phyloP scores from a whole-genome alignment of 2,113 vertebrate species.

The Rhabdornis inornatus region DNA sequence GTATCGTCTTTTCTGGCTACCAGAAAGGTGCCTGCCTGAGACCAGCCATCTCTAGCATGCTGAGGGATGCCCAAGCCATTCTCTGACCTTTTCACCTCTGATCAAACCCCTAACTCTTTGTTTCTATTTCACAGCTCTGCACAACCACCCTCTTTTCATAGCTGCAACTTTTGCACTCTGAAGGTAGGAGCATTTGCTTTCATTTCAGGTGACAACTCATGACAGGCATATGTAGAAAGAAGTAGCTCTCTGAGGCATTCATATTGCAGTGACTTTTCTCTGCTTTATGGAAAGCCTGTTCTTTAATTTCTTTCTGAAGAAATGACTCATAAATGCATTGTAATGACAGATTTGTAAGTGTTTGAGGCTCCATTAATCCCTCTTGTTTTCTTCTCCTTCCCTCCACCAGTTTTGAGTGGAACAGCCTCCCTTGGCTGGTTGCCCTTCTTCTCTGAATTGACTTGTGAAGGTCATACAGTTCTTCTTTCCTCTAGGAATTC shows the following conservation, averaged over 20 bases:
- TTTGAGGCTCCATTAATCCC: not conserved
- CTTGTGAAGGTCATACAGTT: not conserved
- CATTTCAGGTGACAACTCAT: not conserved
- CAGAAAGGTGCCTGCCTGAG: not conserved
- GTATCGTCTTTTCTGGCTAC: not conserved
- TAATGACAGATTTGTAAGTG: not conserved
- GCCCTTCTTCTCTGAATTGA: not conserved
- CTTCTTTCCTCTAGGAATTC: not conserved
- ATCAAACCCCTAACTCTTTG: not conserved
- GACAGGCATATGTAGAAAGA: not conserved
- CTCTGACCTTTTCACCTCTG: not conserved
- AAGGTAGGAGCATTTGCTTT: not conserved
- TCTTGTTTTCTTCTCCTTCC: not conserved
- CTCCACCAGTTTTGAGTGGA: not conserved
- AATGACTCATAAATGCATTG: not conserved
- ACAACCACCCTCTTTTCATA: not conserved
- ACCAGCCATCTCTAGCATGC: not conserved
- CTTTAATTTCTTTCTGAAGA: not conserved
- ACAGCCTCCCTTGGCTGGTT: not conserved
- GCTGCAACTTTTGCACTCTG: not conserved
- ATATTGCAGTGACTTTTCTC: not conserved
- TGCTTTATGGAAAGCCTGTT: not conserved
- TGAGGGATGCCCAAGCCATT: not conserved
- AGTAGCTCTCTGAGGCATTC: not conserved
- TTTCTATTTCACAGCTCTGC: not conserved